These are phyloP conservation scores for Euzophera pinguis DNA, from an alignment of 2,888 invertebrate species.

Conservation along the genomic window DNA sequence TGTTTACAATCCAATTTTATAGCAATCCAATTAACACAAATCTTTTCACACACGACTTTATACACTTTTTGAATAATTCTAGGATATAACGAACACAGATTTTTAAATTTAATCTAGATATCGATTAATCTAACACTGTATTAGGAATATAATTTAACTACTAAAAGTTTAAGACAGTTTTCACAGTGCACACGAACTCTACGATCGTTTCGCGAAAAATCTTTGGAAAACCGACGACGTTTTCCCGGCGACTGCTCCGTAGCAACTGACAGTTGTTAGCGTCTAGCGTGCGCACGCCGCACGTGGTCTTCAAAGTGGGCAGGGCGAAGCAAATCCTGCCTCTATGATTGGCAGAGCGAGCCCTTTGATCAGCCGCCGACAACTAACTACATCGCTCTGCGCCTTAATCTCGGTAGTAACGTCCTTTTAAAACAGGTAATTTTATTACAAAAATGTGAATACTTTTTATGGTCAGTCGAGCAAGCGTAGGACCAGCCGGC, in stretches of 20 bases:
- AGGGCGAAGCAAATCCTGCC: constrained; percentile 40
- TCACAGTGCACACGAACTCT: constrained; percentile 25
- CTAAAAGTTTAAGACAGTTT: constrained; percentile 32
- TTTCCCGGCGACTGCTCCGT: constrained; percentile 33
- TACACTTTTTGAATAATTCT: constrained; percentile 26
- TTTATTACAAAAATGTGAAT: constrained; percentile 74
- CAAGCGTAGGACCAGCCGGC: constrained; percentile 44
- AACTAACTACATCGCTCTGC: constrained; percentile 74
- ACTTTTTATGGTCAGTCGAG: constrained; percentile 70
- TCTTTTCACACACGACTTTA: constrained; percentile 15
- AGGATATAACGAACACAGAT: constrained; percentile 11
- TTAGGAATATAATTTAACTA: not conserved
- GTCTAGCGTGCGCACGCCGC: constrained; percentile 67
- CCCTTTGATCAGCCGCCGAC: constrained; percentile 75
- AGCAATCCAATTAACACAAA: constrained; percentile 26
- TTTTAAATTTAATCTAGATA: not conserved
- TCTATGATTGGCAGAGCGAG: constrained; percentile 50
- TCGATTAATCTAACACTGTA: constrained; percentile 10
- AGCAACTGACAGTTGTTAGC: constrained; percentile 57
- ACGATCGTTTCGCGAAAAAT: constrained; percentile 38
- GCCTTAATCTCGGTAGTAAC: constrained; percentile 78
- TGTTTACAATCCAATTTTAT: constrained; percentile 23
- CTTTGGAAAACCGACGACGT: constrained; percentile 21
- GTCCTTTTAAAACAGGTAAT: constrained; percentile 79
- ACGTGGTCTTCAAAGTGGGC: constrained; percentile 67